Evolutionary conservation across 1,140 invertebrate species (phyloP).

Genomic region (Potamilus streckersoni): DNA sequence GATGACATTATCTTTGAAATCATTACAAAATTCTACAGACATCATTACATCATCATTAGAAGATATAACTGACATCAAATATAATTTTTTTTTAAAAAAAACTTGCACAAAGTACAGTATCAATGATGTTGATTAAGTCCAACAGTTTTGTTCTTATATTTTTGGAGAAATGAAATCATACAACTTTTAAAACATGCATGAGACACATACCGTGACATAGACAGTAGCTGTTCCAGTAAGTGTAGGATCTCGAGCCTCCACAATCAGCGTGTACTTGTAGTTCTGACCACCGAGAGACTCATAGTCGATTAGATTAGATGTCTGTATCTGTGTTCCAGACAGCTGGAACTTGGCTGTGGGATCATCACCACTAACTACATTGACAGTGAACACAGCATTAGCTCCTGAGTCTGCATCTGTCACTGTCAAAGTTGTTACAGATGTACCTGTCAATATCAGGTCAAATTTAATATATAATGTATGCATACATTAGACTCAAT

Average conservation of each 20-base stretch:
- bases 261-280: conserved; percentile 17
- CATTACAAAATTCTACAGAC: neutral
- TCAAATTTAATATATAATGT: no score
- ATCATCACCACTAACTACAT: conserved; percentile 32
- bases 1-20: no score
- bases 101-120: neutral
- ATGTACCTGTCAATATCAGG: conserved; percentile 20
- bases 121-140: neutral
- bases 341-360: conserved; percentile 12
- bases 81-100: neutral
- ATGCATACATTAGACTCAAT: no score
- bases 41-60: neutral
- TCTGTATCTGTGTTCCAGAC: conserved; percentile 8
- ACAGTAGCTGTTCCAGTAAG: conserved; percentile 34
- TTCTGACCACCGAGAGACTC: conserved; percentile 13
- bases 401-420: conserved; percentile 27
- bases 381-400: conserved; percentile 25
- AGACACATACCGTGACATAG: conserved; percentile 25
- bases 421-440: conserved; percentile 30
- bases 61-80: neutral
- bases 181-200: neutral
- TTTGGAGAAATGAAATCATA: neutral
- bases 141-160: neutral
- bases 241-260: conserved; percentile 14
- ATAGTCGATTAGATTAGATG: conserved; percentile 18